A percentile compares a stretch with the other conserved stretches of the same genome.
phyloP scores from a whole-genome alignment of 2,113 vertebrate species.

The Limnothrissa miodon region DNA sequence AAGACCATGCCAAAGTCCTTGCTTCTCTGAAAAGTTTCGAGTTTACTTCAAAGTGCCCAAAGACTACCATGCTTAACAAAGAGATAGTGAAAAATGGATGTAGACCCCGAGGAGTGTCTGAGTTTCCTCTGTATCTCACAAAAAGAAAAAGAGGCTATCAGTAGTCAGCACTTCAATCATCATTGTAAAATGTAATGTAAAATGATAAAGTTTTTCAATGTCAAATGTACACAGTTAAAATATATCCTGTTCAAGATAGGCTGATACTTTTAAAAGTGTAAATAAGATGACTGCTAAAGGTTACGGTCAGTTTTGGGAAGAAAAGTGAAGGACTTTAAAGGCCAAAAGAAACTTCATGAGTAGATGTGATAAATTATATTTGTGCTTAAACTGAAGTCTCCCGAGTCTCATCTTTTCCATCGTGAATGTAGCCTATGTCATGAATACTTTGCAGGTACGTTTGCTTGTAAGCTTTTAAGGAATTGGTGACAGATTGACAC shows the following conservation, averaged over 20 bases:
- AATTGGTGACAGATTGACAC: not conserved
- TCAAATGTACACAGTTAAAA: too few relatives aligned
- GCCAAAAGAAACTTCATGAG: not conserved
- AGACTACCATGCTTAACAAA: not conserved
- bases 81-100: not conserved
- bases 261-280: not conserved
- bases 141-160: conserved; percentile 43
- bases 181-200: too few relatives aligned
- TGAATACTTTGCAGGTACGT: not conserved
- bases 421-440: not conserved
- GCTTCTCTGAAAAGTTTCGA: not conserved
- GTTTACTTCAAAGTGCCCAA: not conserved
- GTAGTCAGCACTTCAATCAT: too few relatives aligned
- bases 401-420: not conserved
- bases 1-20: not conserved
- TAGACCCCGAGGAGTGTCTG: not conserved
- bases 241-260: too few relatives aligned
- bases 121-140: conserved; percentile 3
- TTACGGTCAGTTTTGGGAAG: not conserved
- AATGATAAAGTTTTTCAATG: too few relatives aligned
- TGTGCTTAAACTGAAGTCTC: not conserved
- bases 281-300: not conserved
- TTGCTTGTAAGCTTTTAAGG: not conserved
- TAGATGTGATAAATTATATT: not conserved
- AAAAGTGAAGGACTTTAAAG: not conserved